Percentiles rank a stretch among this genome's conserved stretches.
phyloP scores from a whole-genome alignment of 2,888 invertebrate species.

The Melanotus villosus region DNA sequence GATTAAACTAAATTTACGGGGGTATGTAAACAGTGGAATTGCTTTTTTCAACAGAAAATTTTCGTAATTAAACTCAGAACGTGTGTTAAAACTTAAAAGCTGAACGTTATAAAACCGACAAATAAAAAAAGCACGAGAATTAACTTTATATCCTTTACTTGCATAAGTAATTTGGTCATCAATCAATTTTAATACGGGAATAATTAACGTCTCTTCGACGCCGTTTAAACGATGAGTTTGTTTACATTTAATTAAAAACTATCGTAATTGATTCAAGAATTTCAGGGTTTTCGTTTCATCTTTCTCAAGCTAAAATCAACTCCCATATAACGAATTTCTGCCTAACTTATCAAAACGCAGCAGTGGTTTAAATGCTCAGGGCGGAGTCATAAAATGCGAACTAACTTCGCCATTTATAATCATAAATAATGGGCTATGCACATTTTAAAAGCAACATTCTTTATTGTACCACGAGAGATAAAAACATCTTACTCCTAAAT shows the following conservation, averaged over 20 bases:
- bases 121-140: neutral
- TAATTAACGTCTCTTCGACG: conserved; percentile 13
- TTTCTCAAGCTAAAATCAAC: conserved; percentile 9
- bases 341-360: conserved; percentile 10
- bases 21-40: neutral
- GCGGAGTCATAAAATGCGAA: conserved; percentile 3
- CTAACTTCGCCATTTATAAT: conserved; percentile 24
- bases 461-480: conserved; percentile 20
- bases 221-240: conserved; percentile 12
- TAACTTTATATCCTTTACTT: conserved; percentile 17
- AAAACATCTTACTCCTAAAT: conserved; percentile 20
- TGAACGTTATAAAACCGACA: neutral
- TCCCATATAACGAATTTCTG: neutral
- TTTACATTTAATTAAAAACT: conserved; percentile 27
- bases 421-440: conserved; percentile 24
- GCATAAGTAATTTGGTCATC: conserved; percentile 25
- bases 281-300: neutral
- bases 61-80: conserved; percentile 5
- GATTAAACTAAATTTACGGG: too few relatives aligned
- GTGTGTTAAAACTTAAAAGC: neutral
- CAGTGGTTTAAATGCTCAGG: conserved; percentile 1
- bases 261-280: conserved; percentile 10
- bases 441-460: conserved; percentile 26
- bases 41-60: neutral
- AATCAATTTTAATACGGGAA: conserved; percentile 14